Conservation (phyloP, 1,140 invertebrate species). For the Delia radicum region DNA sequence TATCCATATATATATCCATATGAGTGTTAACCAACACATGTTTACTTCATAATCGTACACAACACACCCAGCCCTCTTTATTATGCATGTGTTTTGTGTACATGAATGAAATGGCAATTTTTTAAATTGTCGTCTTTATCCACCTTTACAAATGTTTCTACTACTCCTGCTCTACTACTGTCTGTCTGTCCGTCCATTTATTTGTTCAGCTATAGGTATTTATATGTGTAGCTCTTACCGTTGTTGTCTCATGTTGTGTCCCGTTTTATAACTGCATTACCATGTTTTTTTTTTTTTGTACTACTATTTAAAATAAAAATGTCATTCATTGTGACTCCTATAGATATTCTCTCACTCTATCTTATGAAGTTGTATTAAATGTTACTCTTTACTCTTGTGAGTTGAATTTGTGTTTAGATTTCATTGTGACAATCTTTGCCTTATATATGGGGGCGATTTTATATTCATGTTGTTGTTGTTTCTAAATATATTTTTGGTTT, state of each 20-base stretch:
- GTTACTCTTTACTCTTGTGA: constrained; percentile 5
- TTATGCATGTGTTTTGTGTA: background rate
- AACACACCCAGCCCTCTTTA: background rate
- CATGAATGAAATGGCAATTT: constrained; percentile 6
- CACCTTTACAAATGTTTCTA: background rate
- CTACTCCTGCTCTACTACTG: background rate
- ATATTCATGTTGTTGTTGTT: background rate
- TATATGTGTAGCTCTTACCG: background rate
- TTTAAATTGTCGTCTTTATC: constrained; percentile 15
- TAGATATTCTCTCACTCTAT: background rate
- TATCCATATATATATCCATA: no score
- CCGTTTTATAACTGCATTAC: background rate
- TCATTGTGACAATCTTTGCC: constrained; percentile 16
- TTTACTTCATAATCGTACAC: background rate
- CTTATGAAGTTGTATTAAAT: background rate
- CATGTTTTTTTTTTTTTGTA: background rate
- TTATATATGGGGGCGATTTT: background rate
- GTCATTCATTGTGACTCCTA: constrained; percentile 13
- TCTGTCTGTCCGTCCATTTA: background rate
- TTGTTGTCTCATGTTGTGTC: background rate
- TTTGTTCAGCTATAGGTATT: background rate
- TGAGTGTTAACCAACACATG: background rate
- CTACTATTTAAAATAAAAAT: background rate
- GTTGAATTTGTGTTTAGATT: background rate
- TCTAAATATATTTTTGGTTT: background rate